phyloP scores from a whole-genome alignment of 2,113 vertebrate genomes.

The Peromyscus maniculatus region DNA sequence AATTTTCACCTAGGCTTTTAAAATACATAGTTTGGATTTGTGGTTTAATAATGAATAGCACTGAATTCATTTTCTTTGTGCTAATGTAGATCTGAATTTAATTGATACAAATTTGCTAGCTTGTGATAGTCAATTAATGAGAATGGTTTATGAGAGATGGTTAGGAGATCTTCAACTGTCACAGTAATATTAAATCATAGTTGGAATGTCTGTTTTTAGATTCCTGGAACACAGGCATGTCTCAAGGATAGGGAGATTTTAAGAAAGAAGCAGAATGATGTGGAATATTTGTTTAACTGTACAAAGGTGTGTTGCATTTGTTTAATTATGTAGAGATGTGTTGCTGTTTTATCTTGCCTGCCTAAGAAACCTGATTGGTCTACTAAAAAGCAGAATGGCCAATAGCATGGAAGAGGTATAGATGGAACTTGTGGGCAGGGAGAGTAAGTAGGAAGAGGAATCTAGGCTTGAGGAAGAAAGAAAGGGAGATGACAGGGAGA shows the following conservation, averaged over 20 bases:
- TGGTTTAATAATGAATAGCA: constrained; percentile 46
- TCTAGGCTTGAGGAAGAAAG: no score
- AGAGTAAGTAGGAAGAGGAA: no score
- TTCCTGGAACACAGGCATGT: not conserved
- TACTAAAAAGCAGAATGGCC: no score
- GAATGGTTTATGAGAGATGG: not conserved
- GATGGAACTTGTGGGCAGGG: no score
- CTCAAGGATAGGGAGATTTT: not conserved
- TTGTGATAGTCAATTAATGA: constrained; percentile 47
- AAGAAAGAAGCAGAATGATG: not conserved
- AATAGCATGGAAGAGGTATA: no score
- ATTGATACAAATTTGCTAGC: not conserved
- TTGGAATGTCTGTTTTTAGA: not conserved
- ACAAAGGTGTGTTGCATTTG: no score
- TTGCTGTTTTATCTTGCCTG: no score
- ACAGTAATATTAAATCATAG: constrained; percentile 3
- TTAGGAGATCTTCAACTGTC: constrained; percentile 15
- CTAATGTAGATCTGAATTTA: constrained; percentile 19
- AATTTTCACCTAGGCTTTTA: constrained; percentile 38
- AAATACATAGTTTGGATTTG: constrained; percentile 28
- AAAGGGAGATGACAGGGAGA: no score
- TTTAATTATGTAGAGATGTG: no score
- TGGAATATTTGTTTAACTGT: no score
- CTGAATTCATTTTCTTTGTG: constrained; percentile 23
- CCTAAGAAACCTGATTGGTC: no score